Percentiles rank a stretch among this genome's conserved stretches.
phyloP scores from a whole-genome alignment of 1,140 invertebrate species.

The Monochamus saltuarius region DNA sequence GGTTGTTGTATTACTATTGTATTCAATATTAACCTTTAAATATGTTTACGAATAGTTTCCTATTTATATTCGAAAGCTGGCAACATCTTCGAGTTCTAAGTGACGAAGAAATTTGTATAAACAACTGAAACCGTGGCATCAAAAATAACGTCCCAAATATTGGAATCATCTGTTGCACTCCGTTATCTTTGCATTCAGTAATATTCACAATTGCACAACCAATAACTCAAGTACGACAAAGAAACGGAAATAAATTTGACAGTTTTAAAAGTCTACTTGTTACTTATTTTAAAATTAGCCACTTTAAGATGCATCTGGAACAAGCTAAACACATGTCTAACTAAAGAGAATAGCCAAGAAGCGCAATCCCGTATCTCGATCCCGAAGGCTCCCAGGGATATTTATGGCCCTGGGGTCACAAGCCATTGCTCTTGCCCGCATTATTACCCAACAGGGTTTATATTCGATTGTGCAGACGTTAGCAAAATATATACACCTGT shows the following conservation, averaged over 20 bases:
- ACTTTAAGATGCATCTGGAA: slow-evolving; percentile 13
- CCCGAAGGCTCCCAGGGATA: slow-evolving; percentile 43
- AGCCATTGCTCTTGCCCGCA: slow-evolving; percentile 51
- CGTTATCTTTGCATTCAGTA: too few relatives aligned
- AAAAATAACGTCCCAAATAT: too few relatives aligned
- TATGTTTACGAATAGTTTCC: too few relatives aligned
- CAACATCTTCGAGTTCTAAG: too few relatives aligned
- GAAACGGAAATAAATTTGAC: slow-evolving; percentile 14
- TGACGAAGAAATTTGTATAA: too few relatives aligned
- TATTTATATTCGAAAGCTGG: too few relatives aligned
- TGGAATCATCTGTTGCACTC: too few relatives aligned
- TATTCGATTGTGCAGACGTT: slow-evolving; percentile 48
- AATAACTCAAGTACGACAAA: slow-evolving; percentile 13
- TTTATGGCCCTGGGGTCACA: slow-evolving; percentile 52
- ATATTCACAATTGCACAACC: slow-evolving; percentile 6
- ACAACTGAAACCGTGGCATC: too few relatives aligned
- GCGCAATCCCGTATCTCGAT: slow-evolving; percentile 29
- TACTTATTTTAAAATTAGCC: slow-evolving; percentile 6
- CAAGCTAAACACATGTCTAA: background rate
- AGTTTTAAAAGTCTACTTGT: slow-evolving; percentile 8
- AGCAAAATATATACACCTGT: slow-evolving; percentile 52
- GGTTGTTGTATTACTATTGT: too few relatives aligned
- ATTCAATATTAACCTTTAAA: too few relatives aligned
- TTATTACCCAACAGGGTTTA: slow-evolving; percentile 52
- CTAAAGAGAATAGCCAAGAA: background rate